phyloP scores from a whole-genome alignment of 1,140 invertebrate species.

The Drosophila mauritiana region DNA sequence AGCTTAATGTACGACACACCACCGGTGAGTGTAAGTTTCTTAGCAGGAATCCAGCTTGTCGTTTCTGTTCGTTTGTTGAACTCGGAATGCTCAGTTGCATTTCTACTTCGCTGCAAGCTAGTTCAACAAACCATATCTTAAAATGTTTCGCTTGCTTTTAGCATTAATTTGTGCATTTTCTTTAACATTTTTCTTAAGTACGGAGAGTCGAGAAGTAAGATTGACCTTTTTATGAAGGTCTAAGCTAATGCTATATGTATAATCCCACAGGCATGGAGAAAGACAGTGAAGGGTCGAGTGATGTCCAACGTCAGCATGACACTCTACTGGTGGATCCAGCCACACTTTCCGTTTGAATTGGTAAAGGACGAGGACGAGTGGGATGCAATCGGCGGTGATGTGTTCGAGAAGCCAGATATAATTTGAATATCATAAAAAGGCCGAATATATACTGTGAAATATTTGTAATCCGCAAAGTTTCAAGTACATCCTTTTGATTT shows the following conservation, averaged over 20 bases:
- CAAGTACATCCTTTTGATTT: not conserved
- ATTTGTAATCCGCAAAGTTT: too few relatives aligned
- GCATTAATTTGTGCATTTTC: not conserved
- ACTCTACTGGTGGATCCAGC: not conserved
- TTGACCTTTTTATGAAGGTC: not conserved
- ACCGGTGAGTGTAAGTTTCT: conserved; percentile 34
- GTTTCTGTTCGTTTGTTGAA: not conserved
- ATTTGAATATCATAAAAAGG: too few relatives aligned
- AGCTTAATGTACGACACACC: conserved; percentile 49
- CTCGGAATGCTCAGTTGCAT: not conserved
- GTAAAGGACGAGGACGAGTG: not conserved
- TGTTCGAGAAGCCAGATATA: not conserved
- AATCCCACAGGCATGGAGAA: not conserved
- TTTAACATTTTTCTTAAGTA: not conserved
- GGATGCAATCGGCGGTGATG: not conserved
- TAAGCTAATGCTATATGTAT: not conserved
- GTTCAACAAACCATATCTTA: not conserved
- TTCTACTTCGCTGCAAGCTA: not conserved
- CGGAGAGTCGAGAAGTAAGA: not conserved
- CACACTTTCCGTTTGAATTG: not conserved
- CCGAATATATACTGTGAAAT: too few relatives aligned
- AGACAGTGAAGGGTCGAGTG: not conserved
- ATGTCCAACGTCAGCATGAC: conserved; percentile 24
- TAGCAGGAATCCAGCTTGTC: not conserved
- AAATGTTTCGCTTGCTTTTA: not conserved